phyloP scores from a whole-genome alignment of 2,797 vertebrate species.

The Alca torda region DNA sequence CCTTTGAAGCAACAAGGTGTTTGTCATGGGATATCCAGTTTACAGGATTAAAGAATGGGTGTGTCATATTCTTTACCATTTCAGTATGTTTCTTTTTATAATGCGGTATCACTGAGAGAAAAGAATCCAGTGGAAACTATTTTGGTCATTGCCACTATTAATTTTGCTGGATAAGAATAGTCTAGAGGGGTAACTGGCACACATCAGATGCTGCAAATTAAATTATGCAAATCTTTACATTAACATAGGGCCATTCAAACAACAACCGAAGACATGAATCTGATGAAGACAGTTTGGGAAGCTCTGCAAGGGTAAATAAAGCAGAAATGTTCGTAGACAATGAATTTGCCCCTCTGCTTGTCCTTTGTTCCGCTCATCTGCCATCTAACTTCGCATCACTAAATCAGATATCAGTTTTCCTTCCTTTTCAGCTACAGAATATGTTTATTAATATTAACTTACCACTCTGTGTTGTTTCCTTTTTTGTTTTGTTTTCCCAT shows the following conservation, averaged over 20 bases:
- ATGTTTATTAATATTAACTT: background rate
- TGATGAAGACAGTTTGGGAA: slow-evolving; percentile 95
- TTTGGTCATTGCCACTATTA: background rate
- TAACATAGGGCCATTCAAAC: slow-evolving; percentile 81
- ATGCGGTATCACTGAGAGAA: background rate
- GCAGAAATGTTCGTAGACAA: background rate
- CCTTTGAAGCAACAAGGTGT: background rate
- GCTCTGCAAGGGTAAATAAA: slow-evolving; percentile 89
- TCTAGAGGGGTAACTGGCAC: background rate
- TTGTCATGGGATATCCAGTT: background rate
- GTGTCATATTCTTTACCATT: background rate
- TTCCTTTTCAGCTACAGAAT: background rate
- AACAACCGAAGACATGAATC: slow-evolving; percentile 85
- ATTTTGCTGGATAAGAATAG: background rate
- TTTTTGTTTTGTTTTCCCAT: background rate
- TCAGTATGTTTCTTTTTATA: background rate
- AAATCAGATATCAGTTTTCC: background rate
- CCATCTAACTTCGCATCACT: background rate
- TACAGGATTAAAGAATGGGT: background rate
- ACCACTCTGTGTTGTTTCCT: background rate
- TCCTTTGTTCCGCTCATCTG: background rate
- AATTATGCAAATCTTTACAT: slow-evolving; percentile 64
- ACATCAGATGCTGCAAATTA: background rate
- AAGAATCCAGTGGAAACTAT: background rate
- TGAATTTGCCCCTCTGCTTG: background rate